Percentiles rank a stretch among this genome's conserved stretches.
phyloP scores from a whole-genome alignment of 2,888 invertebrate species.

The Glyphotaelius pellucidus region DNA sequence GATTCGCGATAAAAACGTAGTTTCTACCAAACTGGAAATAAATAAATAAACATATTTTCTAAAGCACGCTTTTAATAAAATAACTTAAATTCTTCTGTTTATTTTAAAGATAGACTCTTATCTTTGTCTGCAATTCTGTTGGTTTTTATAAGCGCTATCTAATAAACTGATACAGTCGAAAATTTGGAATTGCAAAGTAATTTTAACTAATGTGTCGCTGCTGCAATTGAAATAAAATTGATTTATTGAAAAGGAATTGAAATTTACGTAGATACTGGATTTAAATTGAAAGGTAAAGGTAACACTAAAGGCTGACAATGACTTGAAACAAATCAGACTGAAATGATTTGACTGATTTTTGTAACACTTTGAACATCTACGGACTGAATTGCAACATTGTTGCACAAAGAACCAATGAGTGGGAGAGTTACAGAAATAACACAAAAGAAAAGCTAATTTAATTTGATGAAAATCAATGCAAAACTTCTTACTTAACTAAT shows the following conservation, averaged over 20 bases:
- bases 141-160: background rate
- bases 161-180: background rate
- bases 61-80: background rate
- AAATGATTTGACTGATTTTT: slow-evolving; percentile 32
- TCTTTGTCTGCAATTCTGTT: background rate
- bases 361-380: background rate
- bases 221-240: background rate
- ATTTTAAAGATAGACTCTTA: background rate
- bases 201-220: background rate
- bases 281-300: background rate
- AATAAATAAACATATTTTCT: background rate
- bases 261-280: background rate
- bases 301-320: slow-evolving; percentile 24
- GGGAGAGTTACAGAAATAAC: background rate
- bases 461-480: background rate
- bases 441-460: background rate
- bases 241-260: background rate
- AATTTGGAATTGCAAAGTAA: background rate
- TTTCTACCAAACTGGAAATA: background rate
- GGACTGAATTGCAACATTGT: background rate
- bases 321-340: slow-evolving; percentile 15
- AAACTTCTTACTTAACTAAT: background rate
- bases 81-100: background rate
- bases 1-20: background rate
- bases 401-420: background rate